Conservation (phyloP, 1,140 invertebrate species). For the Luehdorfia chinensis region DNA sequence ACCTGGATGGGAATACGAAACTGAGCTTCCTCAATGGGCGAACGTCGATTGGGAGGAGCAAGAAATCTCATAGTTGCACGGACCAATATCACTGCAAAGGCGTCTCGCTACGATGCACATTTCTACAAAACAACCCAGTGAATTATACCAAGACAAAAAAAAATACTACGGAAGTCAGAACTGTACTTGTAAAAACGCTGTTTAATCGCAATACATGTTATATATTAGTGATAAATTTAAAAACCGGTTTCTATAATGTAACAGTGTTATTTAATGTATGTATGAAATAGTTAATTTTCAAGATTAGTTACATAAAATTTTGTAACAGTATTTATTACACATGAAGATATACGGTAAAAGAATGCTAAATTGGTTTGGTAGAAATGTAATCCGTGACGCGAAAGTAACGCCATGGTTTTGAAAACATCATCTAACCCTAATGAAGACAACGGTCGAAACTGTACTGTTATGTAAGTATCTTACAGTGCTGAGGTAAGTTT, state of each 20-base stretch:
- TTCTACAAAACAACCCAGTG: constrained; percentile 16
- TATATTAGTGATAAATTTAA: background rate
- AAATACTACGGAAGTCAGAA: background rate
- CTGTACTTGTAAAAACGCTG: background rate
- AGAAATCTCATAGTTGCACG: constrained; percentile 69
- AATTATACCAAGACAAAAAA: background rate
- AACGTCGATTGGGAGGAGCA: constrained; percentile 86
- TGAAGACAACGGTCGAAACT: constrained; percentile 28
- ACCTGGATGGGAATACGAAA: constrained; percentile 93
- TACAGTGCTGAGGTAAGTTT: constrained; percentile 54
- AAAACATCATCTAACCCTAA: background rate
- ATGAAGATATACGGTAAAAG: no score
- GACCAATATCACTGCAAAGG: constrained; percentile 39
- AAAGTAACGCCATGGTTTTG: no score
- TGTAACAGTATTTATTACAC: no score
- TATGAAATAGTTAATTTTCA: no score
- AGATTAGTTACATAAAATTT: no score
- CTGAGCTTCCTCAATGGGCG: constrained; percentile 92
- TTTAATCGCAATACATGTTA: background rate
- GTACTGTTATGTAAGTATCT: constrained; percentile 52
- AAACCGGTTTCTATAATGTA: background rate
- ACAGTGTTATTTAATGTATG: no score
- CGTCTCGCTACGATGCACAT: constrained; percentile 42
- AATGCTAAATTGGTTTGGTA: background rate
- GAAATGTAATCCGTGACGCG: background rate